phyloP scores from a whole-genome alignment of 2,113 vertebrate genomes.

The Mus musculus region GRCm39 chr12:28871001-28871500 shows the following conservation, averaged over 20 bases:
- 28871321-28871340: neutral
- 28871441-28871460: neutral
- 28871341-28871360: neutral
- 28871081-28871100: neutral
- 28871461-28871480: neutral
- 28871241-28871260: neutral
- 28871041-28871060: neutral
- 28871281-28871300: neutral
- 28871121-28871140: neutral
- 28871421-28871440: neutral
- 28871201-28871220: neutral
- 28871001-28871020: neutral
- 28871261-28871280: neutral
- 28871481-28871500: neutral
- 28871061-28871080: neutral
- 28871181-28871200: neutral
- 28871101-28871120: neutral
- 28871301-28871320: neutral
- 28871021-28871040: neutral
- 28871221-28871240: too few relatives aligned
- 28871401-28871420: neutral
- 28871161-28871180: neutral
- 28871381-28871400: neutral
- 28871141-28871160: neutral
- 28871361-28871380: neutral